These are phyloP conservation scores for Cyphomyrus discorhynchus DNA, from an alignment of 2,113 vertebrate species.

Conservation along the genomic window DNA sequence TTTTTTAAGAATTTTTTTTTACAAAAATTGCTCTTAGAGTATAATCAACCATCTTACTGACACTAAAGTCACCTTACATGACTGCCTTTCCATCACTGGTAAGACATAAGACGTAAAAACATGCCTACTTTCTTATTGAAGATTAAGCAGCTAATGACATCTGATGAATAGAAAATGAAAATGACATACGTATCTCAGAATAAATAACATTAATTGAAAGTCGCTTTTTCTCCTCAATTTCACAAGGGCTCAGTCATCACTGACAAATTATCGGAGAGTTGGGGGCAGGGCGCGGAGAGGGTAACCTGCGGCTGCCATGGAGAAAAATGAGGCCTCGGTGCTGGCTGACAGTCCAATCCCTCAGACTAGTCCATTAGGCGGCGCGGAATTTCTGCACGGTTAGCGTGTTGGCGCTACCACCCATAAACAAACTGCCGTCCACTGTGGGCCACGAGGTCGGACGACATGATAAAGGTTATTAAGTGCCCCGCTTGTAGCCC, in stretches of 20 bases:
- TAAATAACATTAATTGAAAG: constrained; percentile 78
- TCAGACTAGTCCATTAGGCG: constrained; percentile 73
- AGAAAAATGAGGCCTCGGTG: constrained; percentile 89
- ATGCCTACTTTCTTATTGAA: background rate
- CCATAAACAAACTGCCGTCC: constrained; percentile 73
- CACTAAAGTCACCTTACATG: background rate
- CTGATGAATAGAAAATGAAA: constrained; percentile 39
- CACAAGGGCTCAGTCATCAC: constrained; percentile 66
- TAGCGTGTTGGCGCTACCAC: constrained; percentile 65
- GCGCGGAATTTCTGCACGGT: constrained; percentile 62
- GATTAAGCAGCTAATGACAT: constrained; percentile 30
- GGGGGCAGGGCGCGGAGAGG: constrained; percentile 47
- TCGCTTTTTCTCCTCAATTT: constrained; percentile 74
- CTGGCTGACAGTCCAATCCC: constrained; percentile 80
- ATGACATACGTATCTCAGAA: constrained; percentile 57
- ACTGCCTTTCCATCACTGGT: background rate
- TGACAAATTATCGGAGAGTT: constrained; percentile 84
- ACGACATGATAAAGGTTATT: constrained; percentile 62
- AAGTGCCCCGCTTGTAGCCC: constrained; percentile 49
- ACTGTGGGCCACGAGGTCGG: constrained; percentile 45
- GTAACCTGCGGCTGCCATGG: constrained; percentile 51
- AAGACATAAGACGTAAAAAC: background rate
- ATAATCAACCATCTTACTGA: background rate
- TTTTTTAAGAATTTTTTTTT: background rate
- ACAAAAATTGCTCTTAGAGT: background rate